These are phyloP conservation scores for Trissolcus brochymenae DNA, from an alignment of 2,888 invertebrate species.

Conservation along the genomic window DNA sequence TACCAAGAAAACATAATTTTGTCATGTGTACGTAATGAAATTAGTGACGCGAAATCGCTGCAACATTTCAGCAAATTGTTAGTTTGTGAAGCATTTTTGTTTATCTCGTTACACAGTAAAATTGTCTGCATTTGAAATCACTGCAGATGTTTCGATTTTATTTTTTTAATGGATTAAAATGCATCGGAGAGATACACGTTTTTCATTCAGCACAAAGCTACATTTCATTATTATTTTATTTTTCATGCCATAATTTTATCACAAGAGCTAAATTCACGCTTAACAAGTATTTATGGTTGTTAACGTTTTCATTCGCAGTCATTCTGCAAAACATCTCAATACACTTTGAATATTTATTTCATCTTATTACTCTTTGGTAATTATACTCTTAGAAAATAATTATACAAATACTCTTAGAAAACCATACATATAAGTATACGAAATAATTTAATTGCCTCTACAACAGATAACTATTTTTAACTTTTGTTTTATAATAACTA, in stretches of 20 bases:
- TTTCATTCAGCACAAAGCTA: conserved; percentile 1
- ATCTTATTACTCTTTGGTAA: no score
- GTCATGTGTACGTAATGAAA: conserved; percentile 50
- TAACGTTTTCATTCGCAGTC: no score
- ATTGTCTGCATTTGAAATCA: conserved; percentile 3
- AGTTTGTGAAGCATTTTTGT: conserved; percentile 1
- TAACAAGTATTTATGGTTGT: no score
- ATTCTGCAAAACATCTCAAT: no score
- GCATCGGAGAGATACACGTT: background rate
- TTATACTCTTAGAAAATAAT: no score
- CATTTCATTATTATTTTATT: conserved; percentile 13
- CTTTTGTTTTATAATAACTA: no score
- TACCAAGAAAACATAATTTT: conserved; percentile 38
- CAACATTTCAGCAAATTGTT: conserved; percentile 12
- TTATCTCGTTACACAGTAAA: background rate
- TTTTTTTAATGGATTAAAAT: conserved; percentile 28
- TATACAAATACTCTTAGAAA: no score
- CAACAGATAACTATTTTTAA: no score
- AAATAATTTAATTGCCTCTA: no score
- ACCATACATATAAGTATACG: no score
- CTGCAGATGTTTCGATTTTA: conserved; percentile 4
- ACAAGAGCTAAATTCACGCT: no score
- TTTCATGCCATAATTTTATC: background rate
- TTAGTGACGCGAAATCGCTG: conserved; percentile 33
- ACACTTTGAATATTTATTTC: no score